Evolutionary conservation across 2,888 invertebrate species (phyloP).

Genomic region (Temnothorax rugatulus): DNA sequence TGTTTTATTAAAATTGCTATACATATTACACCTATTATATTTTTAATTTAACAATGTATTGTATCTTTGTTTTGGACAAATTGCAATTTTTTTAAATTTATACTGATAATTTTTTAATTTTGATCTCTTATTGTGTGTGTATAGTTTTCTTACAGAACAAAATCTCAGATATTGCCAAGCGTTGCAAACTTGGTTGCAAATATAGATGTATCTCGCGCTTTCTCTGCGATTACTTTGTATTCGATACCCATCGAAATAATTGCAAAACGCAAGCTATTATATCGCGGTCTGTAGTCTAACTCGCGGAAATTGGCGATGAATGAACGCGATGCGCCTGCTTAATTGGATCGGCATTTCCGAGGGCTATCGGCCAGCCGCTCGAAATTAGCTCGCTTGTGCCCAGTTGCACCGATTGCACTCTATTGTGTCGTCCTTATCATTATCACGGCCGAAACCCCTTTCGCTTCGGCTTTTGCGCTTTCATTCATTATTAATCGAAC

Average conservation of each 20-base stretch:
- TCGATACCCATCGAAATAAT: neutral
- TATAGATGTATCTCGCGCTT: neutral
- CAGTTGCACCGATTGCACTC: conserved; percentile 22
- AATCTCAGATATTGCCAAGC: neutral
- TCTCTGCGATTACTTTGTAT: neutral
- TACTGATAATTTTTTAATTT: neutral
- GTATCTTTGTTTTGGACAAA: neutral
- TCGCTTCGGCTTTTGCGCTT: conserved; percentile 29
- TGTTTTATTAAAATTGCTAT: neutral
- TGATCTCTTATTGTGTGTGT: neutral
- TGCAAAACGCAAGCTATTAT: conserved; percentile 25
- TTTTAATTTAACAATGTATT: neutral
- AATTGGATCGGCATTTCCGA: conserved; percentile 70
- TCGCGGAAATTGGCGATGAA: conserved; percentile 75
- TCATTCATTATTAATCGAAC: conserved; percentile 44
- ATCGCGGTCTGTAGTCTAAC: conserved; percentile 26
- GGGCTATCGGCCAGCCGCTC: conserved; percentile 32
- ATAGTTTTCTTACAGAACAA: neutral
- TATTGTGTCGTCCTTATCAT: conserved; percentile 35
- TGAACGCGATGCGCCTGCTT: conserved; percentile 68
- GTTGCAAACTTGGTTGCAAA: neutral
- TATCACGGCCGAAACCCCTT: conserved; percentile 16
- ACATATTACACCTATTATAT: neutral
- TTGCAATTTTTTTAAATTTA: neutral
- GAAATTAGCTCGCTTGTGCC: conserved; percentile 49